Base-by-base conservation (phyloP, 2,113 vertebrate species). In the Rynchops niger region DNA sequence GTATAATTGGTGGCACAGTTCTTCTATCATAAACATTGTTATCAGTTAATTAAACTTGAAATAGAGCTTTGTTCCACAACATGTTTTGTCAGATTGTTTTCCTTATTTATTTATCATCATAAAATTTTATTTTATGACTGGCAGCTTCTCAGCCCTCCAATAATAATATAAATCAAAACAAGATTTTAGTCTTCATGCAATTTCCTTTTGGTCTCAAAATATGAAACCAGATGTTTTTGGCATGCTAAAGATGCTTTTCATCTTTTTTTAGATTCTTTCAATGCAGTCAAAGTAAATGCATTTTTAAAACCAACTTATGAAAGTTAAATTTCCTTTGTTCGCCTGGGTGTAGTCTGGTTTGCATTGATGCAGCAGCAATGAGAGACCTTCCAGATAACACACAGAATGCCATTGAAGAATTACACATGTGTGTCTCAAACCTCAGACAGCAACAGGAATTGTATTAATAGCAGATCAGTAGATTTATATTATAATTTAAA, bases 141-240 rank as follows among this genome's bases (percentile, higher is more conserved):
- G 98, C 98, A 98, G 98, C 95, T 97, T 98, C 97, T 98, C 97
- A 96, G 96, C 98, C 98, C 97, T 99, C 98, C 98, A 98, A 99
- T 99, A 99, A 99, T 99, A 98, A 98, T 98, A 99, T 99, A 99
- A 99, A 99, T 99, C 98, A 99, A 99, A 99, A 99, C 99, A 99
- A 99, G 98, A 99, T 98, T 99, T 99, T 98, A 98, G 98, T 99
- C 99, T 98, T 99, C 98, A 97, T 98, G 99, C 98, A 99, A 99
- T 99, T 99, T 99, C 99, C 99, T 99, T 98, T 99, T 96, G 97
- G 98, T 98, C 98, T 98, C 97, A 96, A 97, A 99, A 99, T 99
- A 99, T 99, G 98, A 99, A 99, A 99, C 99, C 99, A 99, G 99
- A 99, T 99, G 99, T 99, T 99, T 99, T 98, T 98, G 98, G 98